phyloP scores from a whole-genome alignment of 2,888 invertebrate genomes.

The Lasioglossum calceatum region DNA sequence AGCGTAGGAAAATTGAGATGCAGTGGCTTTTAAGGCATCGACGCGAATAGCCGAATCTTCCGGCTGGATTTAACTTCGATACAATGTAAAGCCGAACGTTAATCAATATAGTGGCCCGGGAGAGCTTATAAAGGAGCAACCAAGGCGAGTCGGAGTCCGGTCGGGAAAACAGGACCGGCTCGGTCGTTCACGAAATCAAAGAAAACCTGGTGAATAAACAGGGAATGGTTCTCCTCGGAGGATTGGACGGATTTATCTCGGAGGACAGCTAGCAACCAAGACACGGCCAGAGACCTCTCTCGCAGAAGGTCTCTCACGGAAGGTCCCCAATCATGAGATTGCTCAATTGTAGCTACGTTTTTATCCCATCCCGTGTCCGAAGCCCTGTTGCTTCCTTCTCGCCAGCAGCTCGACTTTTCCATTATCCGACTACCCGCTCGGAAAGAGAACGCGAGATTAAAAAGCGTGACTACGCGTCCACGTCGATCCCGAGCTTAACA shows the following conservation, averaged over 20 bases:
- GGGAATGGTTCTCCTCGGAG: conserved; percentile 44
- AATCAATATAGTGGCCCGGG: conserved; percentile 19
- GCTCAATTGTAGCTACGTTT: conserved; percentile 81
- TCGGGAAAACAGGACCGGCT: not conserved
- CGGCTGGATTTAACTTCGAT: conserved; percentile 25
- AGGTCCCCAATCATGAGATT: conserved; percentile 81
- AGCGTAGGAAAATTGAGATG: conserved; percentile 36
- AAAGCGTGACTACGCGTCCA: conserved; percentile 56
- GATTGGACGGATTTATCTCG: conserved; percentile 70
- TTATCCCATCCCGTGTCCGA: conserved; percentile 49
- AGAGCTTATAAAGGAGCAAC: conserved; percentile 9
- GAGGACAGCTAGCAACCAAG: conserved; percentile 72
- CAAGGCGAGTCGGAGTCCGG: not conserved
- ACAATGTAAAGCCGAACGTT: conserved; percentile 18
- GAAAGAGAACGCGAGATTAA: conserved; percentile 57
- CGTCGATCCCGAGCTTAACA: conserved; percentile 34
- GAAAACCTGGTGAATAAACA: conserved; percentile 66
- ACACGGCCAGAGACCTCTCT: conserved; percentile 67
- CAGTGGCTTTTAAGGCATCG: conserved; percentile 8
- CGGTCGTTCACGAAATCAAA: conserved; percentile 60
- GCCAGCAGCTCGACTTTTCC: conserved; percentile 53
- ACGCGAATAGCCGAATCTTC: conserved; percentile 13
- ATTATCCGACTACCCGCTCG: conserved; percentile 61
- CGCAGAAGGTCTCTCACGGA: conserved; percentile 61
- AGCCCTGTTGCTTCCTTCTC: conserved; percentile 45